Percentiles rank a stretch among this genome's conserved stretches.
Conservation (phyloP, 2,797 vertebrate genomes). For the Arnoldichthys spilopterus region DNA sequence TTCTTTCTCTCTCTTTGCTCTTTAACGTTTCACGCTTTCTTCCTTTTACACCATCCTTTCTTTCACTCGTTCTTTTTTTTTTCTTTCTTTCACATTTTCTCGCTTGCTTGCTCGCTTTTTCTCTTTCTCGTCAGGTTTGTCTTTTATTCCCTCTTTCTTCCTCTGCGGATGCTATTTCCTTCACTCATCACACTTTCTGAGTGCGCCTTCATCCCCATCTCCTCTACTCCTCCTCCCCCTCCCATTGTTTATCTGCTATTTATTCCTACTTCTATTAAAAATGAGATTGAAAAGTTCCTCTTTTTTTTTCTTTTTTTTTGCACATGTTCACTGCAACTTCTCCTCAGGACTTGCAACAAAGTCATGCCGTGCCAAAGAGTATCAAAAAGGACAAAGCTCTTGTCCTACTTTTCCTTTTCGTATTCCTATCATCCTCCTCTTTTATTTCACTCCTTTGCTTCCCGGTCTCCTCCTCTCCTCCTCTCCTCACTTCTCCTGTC, state of each 20-base stretch:
- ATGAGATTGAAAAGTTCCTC: constrained; percentile 53
- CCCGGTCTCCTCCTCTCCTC: constrained; percentile 50
- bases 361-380: constrained; percentile 59
- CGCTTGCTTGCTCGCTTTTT: background rate
- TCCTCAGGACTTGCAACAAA: constrained; percentile 48
- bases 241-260: constrained; percentile 49
- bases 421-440: constrained; percentile 19
- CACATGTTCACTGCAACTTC: constrained; percentile 30
- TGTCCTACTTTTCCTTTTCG: constrained; percentile 69
- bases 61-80: too few relatives aligned
- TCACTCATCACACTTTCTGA: constrained; percentile 36
- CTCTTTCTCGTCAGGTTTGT: background rate
- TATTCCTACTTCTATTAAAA: constrained; percentile 54
- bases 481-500: constrained; percentile 37
- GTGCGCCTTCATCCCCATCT: background rate
- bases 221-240: background rate
- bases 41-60: too few relatives aligned
- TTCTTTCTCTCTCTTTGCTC: too few relatives aligned
- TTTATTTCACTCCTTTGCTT: constrained; percentile 34
- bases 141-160: background rate
- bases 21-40: too few relatives aligned
- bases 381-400: constrained; percentile 72
- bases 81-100: background rate
- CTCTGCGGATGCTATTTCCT: constrained; percentile 11
- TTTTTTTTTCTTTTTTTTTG: background rate